Conservation (phyloP, 2,113 vertebrate genomes). For the Pachypanchax playfairii region DNA sequence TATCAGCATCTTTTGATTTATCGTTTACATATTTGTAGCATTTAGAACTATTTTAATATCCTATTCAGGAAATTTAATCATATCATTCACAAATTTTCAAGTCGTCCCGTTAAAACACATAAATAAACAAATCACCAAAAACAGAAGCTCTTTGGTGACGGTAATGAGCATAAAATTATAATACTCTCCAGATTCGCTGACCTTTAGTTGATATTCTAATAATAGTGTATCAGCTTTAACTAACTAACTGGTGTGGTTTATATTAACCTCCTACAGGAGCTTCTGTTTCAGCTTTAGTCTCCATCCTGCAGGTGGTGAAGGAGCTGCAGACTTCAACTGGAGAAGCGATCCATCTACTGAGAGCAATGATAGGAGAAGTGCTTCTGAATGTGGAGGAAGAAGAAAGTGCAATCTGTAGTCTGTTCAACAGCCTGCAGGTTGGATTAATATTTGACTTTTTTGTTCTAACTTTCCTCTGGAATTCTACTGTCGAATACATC, state of each 20-base stretch:
- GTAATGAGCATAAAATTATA: no score
- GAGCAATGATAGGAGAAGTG: conserved; percentile 93
- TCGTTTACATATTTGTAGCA: no score
- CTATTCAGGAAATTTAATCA: no score
- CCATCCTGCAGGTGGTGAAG: conserved; percentile 85
- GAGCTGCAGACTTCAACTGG: conserved; percentile 89
- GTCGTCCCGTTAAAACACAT: no score
- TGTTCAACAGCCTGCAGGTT: conserved; percentile 92
- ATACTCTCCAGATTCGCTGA: background rate
- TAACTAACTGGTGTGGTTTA: background rate
- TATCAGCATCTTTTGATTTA: no score
- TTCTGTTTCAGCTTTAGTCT: background rate
- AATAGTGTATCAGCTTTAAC: no score
- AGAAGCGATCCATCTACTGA: conserved; percentile 89
- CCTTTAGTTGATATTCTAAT: background rate
- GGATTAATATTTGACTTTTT: background rate
- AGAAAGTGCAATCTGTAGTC: conserved; percentile 87
- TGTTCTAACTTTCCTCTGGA: background rate
- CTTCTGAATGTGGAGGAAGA: conserved; percentile 88
- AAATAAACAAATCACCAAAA: no score
- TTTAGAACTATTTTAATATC: no score
- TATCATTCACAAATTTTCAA: no score
- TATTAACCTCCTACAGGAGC: background rate
- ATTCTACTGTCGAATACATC: background rate
- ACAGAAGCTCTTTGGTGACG: no score